Conservation (phyloP, 92 coral and sea anemone species). For the Hydrozoanthus gracilis region DNA sequence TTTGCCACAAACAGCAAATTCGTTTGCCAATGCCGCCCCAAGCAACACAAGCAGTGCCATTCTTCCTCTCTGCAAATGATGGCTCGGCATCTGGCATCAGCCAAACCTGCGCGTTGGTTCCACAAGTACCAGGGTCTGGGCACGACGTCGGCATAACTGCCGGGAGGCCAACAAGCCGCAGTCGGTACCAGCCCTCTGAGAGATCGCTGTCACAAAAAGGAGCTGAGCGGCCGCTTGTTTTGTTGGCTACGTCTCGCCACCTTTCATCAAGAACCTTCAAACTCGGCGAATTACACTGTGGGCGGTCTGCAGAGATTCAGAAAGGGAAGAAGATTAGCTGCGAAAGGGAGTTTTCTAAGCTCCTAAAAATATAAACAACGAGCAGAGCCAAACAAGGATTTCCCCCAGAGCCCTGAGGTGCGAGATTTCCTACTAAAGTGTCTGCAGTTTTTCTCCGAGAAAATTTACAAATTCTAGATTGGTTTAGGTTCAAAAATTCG, state of each 20-base stretch:
- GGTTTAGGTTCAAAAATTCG: no score
- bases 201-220: conserved; percentile 82
- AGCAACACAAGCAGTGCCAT: conserved; percentile 87
- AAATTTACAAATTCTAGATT: no score
- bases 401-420: no score
- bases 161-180: conserved; percentile 78
- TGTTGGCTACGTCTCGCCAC: conserved; percentile 67
- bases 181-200: conserved; percentile 84
- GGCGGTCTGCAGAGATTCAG: conserved; percentile 58
- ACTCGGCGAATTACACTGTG: conserved; percentile 79
- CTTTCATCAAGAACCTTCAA: conserved; percentile 73
- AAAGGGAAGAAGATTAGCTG: not conserved
- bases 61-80: conserved; percentile 70
- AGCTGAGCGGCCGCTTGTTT: conserved; percentile 52
- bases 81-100: conserved; percentile 66
- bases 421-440: no score
- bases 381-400: no score
- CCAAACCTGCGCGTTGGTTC: conserved; percentile 90
- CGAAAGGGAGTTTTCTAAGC: not conserved
- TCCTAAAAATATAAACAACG: not conserved
- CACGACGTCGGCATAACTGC: conserved; percentile 90
- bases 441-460: no score
- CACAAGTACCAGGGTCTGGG: conserved; percentile 81
- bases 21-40: conserved; percentile 68
- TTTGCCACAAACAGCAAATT: conserved; percentile 67